phyloP scores from a whole-genome alignment of 2,113 vertebrate genomes.

The Epinephelus moara region DNA sequence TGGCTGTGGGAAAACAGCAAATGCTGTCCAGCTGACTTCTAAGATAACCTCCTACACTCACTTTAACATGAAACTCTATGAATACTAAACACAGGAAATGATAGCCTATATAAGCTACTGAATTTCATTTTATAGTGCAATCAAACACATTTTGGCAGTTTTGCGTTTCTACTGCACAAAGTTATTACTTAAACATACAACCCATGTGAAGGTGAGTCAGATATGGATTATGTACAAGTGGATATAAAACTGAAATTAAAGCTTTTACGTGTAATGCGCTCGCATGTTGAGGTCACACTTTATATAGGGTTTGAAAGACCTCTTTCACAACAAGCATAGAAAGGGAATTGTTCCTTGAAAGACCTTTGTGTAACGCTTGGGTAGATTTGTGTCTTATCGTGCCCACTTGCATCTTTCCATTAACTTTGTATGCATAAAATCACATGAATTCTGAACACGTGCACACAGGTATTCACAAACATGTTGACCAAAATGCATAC shows the following conservation, averaged over 20 bases:
- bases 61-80: conserved; percentile 14
- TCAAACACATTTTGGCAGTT: not conserved
- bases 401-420: not conserved
- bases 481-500: too few species aligned
- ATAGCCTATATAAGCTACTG: not conserved
- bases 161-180: too few species aligned
- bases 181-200: not conserved
- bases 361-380: not conserved
- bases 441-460: too few species aligned
- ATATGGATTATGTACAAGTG: not conserved
- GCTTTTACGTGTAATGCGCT: not conserved
- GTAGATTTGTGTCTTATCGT: not conserved
- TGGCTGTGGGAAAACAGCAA: conserved; percentile 13
- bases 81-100: not conserved
- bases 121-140: not conserved
- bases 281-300: not conserved
- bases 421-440: not conserved
- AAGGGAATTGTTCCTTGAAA: not conserved
- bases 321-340: not conserved
- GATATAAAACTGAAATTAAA: not conserved
- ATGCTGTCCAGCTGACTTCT: not conserved
- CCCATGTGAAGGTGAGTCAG: not conserved
- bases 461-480: too few species aligned
- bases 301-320: not conserved
- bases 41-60: conserved; percentile 18